These are phyloP conservation scores for Leptoteleia sp. DNA, from an alignment of 1,140 invertebrate genomes.

Conservation along the genomic window DNA sequence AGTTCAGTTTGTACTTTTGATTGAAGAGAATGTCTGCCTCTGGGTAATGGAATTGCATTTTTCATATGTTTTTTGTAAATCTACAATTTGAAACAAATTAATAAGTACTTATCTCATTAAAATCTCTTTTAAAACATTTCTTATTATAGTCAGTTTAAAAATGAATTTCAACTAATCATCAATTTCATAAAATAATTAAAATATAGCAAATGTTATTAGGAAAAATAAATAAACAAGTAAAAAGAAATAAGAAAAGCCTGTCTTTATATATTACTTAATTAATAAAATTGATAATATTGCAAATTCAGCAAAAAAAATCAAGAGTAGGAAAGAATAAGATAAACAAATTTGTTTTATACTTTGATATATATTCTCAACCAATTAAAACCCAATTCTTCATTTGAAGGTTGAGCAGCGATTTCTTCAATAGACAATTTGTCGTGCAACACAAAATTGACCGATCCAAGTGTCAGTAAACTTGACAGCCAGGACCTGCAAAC, in stretches of 20 bases:
- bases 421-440: constrained; percentile 75
- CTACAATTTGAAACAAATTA: constrained; percentile 74
- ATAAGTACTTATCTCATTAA: too few relatives aligned
- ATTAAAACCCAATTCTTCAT: constrained; percentile 73
- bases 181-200: too few relatives aligned
- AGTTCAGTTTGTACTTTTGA: constrained; percentile 83
- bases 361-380: constrained; percentile 77
- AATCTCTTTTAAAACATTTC: too few relatives aligned
- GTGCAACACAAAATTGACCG: constrained; percentile 73
- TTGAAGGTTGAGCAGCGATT: constrained; percentile 75
- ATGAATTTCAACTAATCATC: too few relatives aligned
- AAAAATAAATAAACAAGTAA: too few relatives aligned
- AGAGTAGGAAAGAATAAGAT: too few relatives aligned
- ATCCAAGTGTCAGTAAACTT: constrained; percentile 70
- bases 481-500: constrained; percentile 75
- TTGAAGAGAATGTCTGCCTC: constrained; percentile 82
- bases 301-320: too few relatives aligned
- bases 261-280: too few relatives aligned
- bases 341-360: constrained; percentile 61
- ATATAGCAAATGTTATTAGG: too few relatives aligned
- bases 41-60: constrained; percentile 87
- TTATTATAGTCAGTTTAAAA: too few relatives aligned
- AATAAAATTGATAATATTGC: too few relatives aligned
- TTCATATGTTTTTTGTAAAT: constrained; percentile 84
- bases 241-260: too few relatives aligned